Evolutionary conservation across 2,888 invertebrate genomes (phyloP).

Genomic region (Gastracanthus pulcherrimus): DNA sequence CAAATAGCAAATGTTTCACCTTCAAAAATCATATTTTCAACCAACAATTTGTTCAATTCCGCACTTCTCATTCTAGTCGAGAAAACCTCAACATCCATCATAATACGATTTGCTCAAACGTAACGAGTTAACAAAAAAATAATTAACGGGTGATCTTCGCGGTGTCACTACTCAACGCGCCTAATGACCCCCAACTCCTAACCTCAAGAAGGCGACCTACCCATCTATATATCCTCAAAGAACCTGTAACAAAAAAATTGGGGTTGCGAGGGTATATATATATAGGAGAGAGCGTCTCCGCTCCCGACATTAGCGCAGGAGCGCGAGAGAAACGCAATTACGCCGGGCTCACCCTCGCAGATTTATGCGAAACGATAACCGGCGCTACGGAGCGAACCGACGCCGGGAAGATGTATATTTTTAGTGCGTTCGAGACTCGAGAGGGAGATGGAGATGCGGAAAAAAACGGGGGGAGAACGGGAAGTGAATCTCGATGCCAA

Average conservation of each 20-base stretch:
- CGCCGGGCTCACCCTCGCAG: constrained; percentile 26
- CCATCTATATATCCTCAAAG: too few species aligned
- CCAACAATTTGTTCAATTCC: too few species aligned
- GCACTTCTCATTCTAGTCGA: too few species aligned
- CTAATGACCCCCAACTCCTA: neutral
- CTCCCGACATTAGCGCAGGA: constrained; percentile 7
- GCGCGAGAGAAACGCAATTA: constrained; percentile 48
- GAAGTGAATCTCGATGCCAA: constrained; percentile 10
- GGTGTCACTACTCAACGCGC: too few species aligned
- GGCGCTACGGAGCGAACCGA: neutral
- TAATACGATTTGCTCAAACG: too few species aligned
- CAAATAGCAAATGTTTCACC: too few species aligned
- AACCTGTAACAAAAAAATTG: neutral
- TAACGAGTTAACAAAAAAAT: too few species aligned
- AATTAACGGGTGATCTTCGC: too few species aligned
- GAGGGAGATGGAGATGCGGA: neutral
- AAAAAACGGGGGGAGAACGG: neutral
- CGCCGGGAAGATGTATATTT: constrained; percentile 17
- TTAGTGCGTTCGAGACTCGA: neutral
- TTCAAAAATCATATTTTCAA: too few species aligned
- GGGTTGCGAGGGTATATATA: neutral
- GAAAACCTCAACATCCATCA: too few species aligned
- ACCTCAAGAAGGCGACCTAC: too few species aligned
- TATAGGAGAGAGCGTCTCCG: neutral
- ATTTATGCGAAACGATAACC: constrained; percentile 52